Base-by-base conservation (phyloP, 2,888 invertebrate species). In the Andrena camellia region DNA sequence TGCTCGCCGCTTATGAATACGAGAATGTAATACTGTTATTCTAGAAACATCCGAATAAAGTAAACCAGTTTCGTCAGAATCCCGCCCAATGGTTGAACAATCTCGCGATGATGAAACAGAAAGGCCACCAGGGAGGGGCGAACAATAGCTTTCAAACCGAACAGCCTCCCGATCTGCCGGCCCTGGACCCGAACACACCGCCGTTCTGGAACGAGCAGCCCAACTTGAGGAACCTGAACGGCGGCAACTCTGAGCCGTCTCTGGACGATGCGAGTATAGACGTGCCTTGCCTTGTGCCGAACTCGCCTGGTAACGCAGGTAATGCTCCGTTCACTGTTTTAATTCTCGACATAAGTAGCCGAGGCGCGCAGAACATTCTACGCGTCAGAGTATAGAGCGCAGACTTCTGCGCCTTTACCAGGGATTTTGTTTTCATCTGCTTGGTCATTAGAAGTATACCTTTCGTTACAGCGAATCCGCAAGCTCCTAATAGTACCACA, bases 31-130 rank as follows among this genome's bases (percentile, higher is more conserved):
- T 60, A n/a, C 31, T 54, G 8, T 84, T 82, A 90, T 96, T 96
- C 79, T 95, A 97, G 96, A 98, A 98, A 95, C 97, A 98, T 94
- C 98, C 98, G 3, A 95, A 98, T 90, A 98, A 98, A 95, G 96
- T 97, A 94, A 97, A 97, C 74, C 98, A 98, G 92, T 97, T 98
- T 94, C 96, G 97, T 90, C 98, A 97, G 92, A 97, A 97, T 92
- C 97, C 97, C 68, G 96, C 97, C 31, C 97, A 97, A 92, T 97
- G 97, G 97, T 94, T 97, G 54, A 97, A 97, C 92, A 97, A 96
- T 92, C 95, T 97, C 68, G 96, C 97, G 63, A 96, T 97, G 95
- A 96, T 97, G 90, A 97, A 97, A 93, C 96, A 96, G 88, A 96
- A 97, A 87, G 96, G 96, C 35, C 95, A 95, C 94, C 95, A 95